These are phyloP conservation scores for Aphidius gifuensis DNA, from an alignment of 1,140 invertebrate genomes.

Conservation along the genomic window DNA sequence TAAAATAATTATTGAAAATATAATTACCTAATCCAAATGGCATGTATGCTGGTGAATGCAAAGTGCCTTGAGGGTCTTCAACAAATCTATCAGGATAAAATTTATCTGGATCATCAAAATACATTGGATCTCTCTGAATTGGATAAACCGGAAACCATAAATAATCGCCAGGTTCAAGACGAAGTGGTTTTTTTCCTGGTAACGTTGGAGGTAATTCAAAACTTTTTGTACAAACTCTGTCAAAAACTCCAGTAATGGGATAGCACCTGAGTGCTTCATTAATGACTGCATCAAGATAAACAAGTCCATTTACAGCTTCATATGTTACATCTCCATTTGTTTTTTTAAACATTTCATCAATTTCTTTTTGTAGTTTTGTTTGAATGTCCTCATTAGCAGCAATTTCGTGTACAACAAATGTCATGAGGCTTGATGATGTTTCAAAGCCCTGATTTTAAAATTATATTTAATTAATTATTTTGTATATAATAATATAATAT, in stretches of 20 bases:
- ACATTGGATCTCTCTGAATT: constrained; percentile 56
- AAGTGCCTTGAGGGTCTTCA: constrained; percentile 40
- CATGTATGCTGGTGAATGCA: constrained; percentile 29
- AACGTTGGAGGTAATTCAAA: background rate
- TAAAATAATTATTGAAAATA: constrained; percentile 3
- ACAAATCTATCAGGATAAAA: constrained; percentile 60
- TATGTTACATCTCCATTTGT: constrained; percentile 44
- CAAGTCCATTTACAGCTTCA: constrained; percentile 44
- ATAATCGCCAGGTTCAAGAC: constrained; percentile 15
- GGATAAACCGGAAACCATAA: constrained; percentile 42
- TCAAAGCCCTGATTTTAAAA: constrained; percentile 40
- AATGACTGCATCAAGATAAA: constrained; percentile 53
- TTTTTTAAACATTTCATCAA: constrained; percentile 46
- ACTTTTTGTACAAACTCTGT: constrained; percentile 49
- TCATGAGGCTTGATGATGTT: constrained; percentile 47
- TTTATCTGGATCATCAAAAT: constrained; percentile 58
- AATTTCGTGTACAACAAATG: constrained; percentile 48
- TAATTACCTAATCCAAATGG: constrained; percentile 34
- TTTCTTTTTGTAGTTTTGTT: constrained; percentile 58
- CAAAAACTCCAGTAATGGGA: constrained; percentile 51
- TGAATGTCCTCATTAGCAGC: constrained; percentile 59
- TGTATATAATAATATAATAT: no score
- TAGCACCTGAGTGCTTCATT: constrained; percentile 59
- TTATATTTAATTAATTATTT: no score
- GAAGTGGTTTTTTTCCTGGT: constrained; percentile 3